Base-by-base conservation (phyloP, 2,888 invertebrate species). In the Hedychridium roseum region DNA sequence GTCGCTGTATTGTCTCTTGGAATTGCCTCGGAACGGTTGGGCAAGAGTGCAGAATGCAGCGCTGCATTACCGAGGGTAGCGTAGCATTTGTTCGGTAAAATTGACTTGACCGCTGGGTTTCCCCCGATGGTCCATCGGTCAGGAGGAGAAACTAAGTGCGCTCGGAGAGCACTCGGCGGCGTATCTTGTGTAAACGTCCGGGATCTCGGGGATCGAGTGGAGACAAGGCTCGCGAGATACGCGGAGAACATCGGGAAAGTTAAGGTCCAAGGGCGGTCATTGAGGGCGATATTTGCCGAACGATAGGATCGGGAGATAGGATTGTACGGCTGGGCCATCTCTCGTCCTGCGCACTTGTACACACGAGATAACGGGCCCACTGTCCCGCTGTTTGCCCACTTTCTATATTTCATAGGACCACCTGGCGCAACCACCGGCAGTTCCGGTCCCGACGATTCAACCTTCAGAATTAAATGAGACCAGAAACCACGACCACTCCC, bases 271-370 rank as follows among this genome's bases (percentile, higher is more conserved):
- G 60, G 56, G 66, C 59, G 72, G 71, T 73, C 75, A 74, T 75
- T 74, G 70, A 75, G 46, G 57, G 53, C 60, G 54, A 68, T 73
- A 77, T 76, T 76, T 74, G 71, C 64, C 48, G 47, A 57, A 54
- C 47, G 76, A 74, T 74, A 72, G 64, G 67, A 76, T 73, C 71
- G 54, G 42, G 44, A 70, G 78, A 78, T 78, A 76, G 63, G 69
- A 76, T 78, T 78, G 66, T 67, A 57, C 64, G 56, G 55, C 21
- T 45, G 54, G 50, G 54, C 60, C 66, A 60, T 60, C 60, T 60
- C 66, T 58, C 43, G 56, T 60, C 62, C 57, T 54, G 51, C 53
- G 42, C 55, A 60, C 60, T 62, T 55, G 50, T 56, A 58, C 50
- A 49, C 47, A 37, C 52, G 54, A 47, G 66, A 65, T 63, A 62